phyloP scores from a whole-genome alignment of 2,113 vertebrate genomes.

The Mugil cephalus region DNA sequence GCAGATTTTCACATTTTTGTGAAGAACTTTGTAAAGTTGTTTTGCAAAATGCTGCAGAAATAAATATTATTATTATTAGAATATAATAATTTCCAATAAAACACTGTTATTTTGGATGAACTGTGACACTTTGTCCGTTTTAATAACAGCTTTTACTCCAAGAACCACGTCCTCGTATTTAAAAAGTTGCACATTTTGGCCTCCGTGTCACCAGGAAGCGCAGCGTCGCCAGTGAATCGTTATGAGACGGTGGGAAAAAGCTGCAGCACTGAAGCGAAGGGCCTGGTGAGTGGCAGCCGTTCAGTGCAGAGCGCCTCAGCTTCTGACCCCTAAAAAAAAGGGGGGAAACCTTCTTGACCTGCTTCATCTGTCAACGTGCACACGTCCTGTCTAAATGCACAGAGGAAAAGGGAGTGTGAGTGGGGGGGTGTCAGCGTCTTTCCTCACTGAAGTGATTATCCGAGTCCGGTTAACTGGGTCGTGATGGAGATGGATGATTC shows the following conservation, averaged over 20 bases:
- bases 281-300: conserved; percentile 8
- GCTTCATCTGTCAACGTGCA: conserved; percentile 27
- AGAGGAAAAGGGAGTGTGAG: background rate
- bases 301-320: conserved; percentile 1
- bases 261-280: conserved; percentile 2
- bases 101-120: too few species aligned
- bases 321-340: conserved; percentile 37
- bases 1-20: too few species aligned
- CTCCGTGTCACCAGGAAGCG: too few species aligned
- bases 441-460: conserved; percentile 31
- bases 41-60: too few species aligned
- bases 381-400: conserved; percentile 7
- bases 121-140: too few species aligned
- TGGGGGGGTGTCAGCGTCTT: conserved; percentile 1
- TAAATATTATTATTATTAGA: too few species aligned
- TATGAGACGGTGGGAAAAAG: conserved; percentile 18
- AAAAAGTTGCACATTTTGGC: too few species aligned
- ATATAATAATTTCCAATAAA: too few species aligned
- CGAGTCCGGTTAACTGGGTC: conserved; percentile 26
- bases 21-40: too few species aligned
- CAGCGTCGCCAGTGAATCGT: too few species aligned
- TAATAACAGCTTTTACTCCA: too few species aligned
- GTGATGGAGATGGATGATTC: conserved; percentile 44
- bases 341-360: conserved; percentile 30
- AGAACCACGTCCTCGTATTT: too few species aligned